phyloP scores from a whole-genome alignment of 2,113 vertebrate genomes.

The Pomatorhinus ruficollis region DNA sequence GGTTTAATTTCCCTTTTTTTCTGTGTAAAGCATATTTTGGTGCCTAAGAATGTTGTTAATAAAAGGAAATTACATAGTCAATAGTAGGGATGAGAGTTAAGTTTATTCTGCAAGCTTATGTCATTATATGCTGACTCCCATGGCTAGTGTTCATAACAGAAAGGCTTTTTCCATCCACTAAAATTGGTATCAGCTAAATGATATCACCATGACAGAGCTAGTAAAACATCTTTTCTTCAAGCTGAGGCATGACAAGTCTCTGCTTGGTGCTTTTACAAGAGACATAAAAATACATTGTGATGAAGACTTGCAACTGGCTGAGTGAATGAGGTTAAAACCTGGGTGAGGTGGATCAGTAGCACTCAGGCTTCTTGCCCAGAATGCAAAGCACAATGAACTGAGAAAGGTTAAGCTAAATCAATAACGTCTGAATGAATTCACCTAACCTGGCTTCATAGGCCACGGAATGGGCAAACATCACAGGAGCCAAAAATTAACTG shows the following conservation, averaged over 20 bases:
- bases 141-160: not conserved
- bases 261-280: not conserved
- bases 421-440: not conserved
- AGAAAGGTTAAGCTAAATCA: not conserved
- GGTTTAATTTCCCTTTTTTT: not conserved
- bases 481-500: not conserved
- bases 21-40: not conserved
- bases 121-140: not conserved
- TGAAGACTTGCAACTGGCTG: not conserved
- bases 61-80: not conserved
- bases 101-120: not conserved
- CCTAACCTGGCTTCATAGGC: not conserved
- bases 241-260: not conserved
- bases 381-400: not conserved
- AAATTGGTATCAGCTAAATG: not conserved
- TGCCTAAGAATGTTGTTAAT: not conserved
- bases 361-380: not conserved
- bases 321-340: not conserved
- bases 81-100: not conserved
- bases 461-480: not conserved
- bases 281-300: constrained; percentile 14
- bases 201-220: not conserved
- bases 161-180: not conserved
- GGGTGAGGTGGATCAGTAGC: not conserved
- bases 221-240: not conserved